Evolutionary conservation across 2,113 vertebrate species (phyloP).

Genomic region (Pelodiscus sinensis): DNA sequence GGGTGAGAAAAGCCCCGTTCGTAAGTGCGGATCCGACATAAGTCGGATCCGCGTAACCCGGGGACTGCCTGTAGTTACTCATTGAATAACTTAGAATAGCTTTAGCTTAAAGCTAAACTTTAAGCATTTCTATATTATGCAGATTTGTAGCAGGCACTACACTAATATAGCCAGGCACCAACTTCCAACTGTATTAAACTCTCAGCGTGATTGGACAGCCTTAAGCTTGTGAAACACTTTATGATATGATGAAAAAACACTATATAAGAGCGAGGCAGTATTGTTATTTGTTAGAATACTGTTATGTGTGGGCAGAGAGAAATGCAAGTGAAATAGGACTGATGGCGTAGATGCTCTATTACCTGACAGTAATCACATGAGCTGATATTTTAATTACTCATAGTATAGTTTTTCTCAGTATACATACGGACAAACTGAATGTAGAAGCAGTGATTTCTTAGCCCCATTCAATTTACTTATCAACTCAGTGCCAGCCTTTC

Average conservation of each 20-base stretch:
- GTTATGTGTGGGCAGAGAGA: neutral
- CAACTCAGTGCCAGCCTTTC: no score
- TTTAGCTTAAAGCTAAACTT: no score
- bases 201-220: neutral
- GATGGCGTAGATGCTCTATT: neutral
- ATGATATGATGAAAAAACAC: neutral
- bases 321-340: neutral
- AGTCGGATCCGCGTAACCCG: no score
- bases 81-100: no score
- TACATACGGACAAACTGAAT: neutral
- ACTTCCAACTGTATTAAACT: neutral
- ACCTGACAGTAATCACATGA: accelerated
- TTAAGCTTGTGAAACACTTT: neutral
- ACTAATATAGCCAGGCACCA: neutral
- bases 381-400: neutral
- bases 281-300: neutral
- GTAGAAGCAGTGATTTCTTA: neutral
- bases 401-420: neutral
- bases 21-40: no score
- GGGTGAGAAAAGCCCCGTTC: no score
- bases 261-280: neutral
- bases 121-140: no score
- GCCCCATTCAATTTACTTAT: no score
- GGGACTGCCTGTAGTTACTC: no score
- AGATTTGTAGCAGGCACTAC: no score